Evolutionary conservation across 2,797 vertebrate species (phyloP).

Genomic region (Myotis daubentonii): DNA sequence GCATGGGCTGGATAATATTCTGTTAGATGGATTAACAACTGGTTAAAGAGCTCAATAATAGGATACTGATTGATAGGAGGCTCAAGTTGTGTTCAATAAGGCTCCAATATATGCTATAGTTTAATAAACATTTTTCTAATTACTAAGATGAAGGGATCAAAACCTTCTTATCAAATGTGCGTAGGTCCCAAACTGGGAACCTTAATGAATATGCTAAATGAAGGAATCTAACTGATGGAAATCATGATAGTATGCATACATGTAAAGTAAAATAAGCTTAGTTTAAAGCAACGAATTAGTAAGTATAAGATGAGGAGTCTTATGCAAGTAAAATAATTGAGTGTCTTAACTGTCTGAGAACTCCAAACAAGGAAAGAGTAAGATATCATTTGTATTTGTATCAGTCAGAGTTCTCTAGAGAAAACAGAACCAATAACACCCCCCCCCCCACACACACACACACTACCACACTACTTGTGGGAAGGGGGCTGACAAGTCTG

Average conservation of each 20-base stretch:
- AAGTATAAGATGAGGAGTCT: background rate
- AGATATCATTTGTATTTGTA: background rate
- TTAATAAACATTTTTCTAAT: slow-evolving; percentile 68
- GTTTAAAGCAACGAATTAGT: slow-evolving; percentile 6
- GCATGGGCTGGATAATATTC: background rate
- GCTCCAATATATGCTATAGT: background rate
- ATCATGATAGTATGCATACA: background rate
- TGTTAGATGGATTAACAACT: slow-evolving; percentile 53
- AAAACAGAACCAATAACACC: background rate
- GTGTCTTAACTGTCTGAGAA: background rate
- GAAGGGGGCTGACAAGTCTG: background rate
- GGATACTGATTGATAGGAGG: slow-evolving; percentile 11
- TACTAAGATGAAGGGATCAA: slow-evolving; percentile 62
- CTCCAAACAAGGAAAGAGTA: background rate
- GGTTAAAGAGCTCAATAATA: slow-evolving; percentile 15
- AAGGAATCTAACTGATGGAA: slow-evolving; percentile 51
- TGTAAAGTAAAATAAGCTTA: slow-evolving; percentile 19
- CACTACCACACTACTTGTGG: background rate
- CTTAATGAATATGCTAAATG: slow-evolving; percentile 49
- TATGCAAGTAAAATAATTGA: background rate
- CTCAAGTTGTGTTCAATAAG: background rate
- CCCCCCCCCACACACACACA: background rate
- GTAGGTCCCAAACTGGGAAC: background rate
- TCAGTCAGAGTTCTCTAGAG: background rate
- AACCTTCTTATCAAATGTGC: slow-evolving; percentile 55